A percentile compares a stretch with the other conserved stretches of the same genome.
phyloP scores from a whole-genome alignment of 2,113 vertebrate species.

The Gadus chalcogrammus region DNA sequence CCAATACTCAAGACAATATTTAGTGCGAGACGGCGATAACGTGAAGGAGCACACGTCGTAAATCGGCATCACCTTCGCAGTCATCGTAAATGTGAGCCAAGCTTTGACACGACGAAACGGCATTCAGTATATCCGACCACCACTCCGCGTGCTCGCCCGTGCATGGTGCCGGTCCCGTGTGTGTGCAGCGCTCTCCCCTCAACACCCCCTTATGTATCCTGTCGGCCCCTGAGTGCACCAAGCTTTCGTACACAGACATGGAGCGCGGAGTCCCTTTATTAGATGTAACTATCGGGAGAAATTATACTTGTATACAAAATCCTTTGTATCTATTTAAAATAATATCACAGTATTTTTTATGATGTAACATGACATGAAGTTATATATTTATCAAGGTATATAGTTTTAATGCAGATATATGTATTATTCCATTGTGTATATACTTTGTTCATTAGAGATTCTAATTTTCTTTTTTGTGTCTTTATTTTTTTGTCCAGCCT shows the following conservation, averaged over 20 bases:
- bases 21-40: no score
- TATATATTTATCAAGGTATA: constrained; percentile 80
- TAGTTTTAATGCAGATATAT: constrained; percentile 78
- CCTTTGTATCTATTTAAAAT: constrained; percentile 82
- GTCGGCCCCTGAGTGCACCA: neutral
- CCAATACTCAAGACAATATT: no score
- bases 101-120: neutral
- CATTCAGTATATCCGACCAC: no score
- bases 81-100: neutral
- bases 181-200: neutral
- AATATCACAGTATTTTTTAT: constrained; percentile 83
- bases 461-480: constrained; percentile 43
- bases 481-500: constrained; percentile 26
- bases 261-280: constrained; percentile 11
- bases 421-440: constrained; percentile 76
- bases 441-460: constrained; percentile 64
- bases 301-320: constrained; percentile 85
- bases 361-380: constrained; percentile 78
- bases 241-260: neutral
- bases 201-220: neutral
- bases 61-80: neutral
- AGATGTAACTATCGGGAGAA: constrained; percentile 62
- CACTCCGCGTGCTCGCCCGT: no score
- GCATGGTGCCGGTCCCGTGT: neutral
- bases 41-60: no score